These are phyloP conservation scores for Hemicrepidius hirtus DNA, from an alignment of 2,888 invertebrate genomes.

Conservation along the genomic window DNA sequence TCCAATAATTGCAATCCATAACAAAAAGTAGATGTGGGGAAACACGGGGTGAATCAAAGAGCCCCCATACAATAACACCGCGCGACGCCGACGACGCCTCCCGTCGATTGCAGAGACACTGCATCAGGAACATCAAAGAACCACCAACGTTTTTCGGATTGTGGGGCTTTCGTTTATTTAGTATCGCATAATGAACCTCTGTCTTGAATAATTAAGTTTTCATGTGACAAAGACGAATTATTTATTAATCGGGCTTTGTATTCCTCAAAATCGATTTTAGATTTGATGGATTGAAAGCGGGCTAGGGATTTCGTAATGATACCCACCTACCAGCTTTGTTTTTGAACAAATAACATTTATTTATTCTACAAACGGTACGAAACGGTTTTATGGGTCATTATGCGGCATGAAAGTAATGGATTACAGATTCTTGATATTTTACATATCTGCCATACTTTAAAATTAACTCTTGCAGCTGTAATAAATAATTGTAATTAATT, in stretches of 20 bases:
- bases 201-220: slow-evolving; percentile 12
- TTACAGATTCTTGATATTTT: no score
- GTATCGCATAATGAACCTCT: neutral
- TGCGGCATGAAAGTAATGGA: no score
- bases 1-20: slow-evolving; percentile 54
- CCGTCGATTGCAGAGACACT: slow-evolving; percentile 40
- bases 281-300: no score
- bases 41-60: slow-evolving; percentile 47
- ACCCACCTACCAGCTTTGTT: no score
- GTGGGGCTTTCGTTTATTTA: slow-evolving; percentile 5
- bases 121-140: slow-evolving; percentile 39
- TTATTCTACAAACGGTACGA: no score
- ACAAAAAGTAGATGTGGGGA: slow-evolving; percentile 47
- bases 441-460: no score
- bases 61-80: slow-evolving; percentile 40
- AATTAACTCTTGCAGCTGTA: no score
- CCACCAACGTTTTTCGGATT: slow-evolving; percentile 1
- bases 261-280: no score
- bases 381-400: no score
- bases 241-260: neutral
- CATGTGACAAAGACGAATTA: neutral
- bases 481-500: no score
- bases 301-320: no score
- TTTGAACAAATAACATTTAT: no score
- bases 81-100: slow-evolving; percentile 29